Evolutionary conservation across 2,113 vertebrate species (phyloP).

Genomic region (Lontra canadensis): DNA sequence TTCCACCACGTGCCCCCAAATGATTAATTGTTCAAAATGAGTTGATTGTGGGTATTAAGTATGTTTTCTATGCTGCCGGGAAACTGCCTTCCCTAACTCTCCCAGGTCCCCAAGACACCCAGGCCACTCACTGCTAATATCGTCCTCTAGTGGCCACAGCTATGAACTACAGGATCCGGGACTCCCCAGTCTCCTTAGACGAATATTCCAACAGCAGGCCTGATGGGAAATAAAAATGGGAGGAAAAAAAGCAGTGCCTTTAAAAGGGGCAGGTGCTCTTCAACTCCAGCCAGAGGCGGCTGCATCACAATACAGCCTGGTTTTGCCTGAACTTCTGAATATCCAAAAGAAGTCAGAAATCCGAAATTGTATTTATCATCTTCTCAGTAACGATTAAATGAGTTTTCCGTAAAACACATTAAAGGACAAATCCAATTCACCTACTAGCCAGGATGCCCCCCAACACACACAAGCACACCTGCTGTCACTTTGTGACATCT

Average conservation of each 20-base stretch:
- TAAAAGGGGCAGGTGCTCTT: not conserved
- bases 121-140: not conserved
- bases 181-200: not conserved
- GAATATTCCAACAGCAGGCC: not conserved
- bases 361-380: not conserved
- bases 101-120: not conserved
- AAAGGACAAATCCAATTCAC: not conserved
- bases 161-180: not conserved
- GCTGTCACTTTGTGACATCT: not conserved
- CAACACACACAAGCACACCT: not conserved
- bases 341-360: slow-evolving; percentile 17
- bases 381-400: not conserved
- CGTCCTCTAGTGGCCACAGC: slow-evolving; percentile 24
- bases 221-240: not conserved
- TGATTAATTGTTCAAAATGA: slow-evolving; percentile 45
- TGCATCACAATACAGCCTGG: not conserved
- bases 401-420: slow-evolving; percentile 6
- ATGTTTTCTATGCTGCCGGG: not conserved
- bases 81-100: slow-evolving; percentile 33
- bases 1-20: not conserved
- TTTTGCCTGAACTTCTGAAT: not conserved
- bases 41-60: not conserved
- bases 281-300: not conserved
- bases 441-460: not conserved
- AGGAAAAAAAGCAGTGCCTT: not conserved